phyloP scores from a whole-genome alignment of 2,888 invertebrate species.

The Polydrusus pterygomalis region DNA sequence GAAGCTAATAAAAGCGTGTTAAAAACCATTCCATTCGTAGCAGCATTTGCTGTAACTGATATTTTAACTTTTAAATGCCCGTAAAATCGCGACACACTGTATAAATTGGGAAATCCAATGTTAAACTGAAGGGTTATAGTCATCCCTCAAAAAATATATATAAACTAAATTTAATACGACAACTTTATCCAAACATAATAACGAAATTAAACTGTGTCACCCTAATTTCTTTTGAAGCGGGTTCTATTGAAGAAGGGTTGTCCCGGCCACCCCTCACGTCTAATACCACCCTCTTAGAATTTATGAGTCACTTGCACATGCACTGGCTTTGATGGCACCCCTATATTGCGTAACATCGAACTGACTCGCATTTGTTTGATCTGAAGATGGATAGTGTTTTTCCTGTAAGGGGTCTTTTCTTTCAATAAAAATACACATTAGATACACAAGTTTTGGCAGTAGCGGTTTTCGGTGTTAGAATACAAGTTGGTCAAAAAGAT shows the following conservation, averaged over 20 bases:
- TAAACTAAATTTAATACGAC: conserved; percentile 32
- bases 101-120: too few species aligned
- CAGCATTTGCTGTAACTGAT: too few species aligned
- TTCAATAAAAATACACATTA: conserved; percentile 9
- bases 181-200: conserved; percentile 26
- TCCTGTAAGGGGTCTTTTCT: conserved; percentile 18
- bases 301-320: conserved; percentile 43
- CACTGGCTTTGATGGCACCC: conserved; percentile 32
- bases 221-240: conserved; percentile 30
- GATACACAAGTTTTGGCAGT: conserved; percentile 31
- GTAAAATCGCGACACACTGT: neutral
- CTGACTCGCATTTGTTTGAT: conserved; percentile 35
- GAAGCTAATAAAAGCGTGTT: too few species aligned
- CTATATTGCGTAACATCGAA: conserved; percentile 41
- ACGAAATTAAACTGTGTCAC: conserved; percentile 41
- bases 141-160: neutral
- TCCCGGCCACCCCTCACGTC: conserved; percentile 22
- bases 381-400: conserved; percentile 44
- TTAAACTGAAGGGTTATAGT: too few species aligned
- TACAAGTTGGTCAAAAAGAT: too few species aligned
- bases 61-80: too few species aligned
- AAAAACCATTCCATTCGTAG: too few species aligned
- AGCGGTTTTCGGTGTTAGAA: too few species aligned
- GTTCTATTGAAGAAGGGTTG: conserved; percentile 22
- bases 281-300: conserved; percentile 42